Evolutionary conservation across 1,140 invertebrate genomes (phyloP).

Genomic region (Psilanteris sp.): DNA sequence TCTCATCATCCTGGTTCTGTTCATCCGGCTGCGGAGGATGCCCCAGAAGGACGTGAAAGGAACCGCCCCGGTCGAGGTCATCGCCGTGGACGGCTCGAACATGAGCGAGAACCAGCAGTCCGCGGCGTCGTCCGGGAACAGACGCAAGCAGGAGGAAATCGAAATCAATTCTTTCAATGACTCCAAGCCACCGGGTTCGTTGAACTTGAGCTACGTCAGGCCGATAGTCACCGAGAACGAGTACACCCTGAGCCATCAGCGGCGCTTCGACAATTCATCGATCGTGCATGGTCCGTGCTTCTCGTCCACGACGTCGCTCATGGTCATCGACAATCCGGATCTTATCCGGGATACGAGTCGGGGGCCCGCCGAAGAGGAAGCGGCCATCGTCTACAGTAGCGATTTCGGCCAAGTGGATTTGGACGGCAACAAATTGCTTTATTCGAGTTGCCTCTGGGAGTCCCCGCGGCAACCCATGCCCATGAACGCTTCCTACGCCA

Average conservation of each 20-base stretch:
- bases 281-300: conserved; percentile 79
- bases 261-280: conserved; percentile 60
- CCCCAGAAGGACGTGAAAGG: conserved; percentile 88
- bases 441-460: conserved; percentile 82
- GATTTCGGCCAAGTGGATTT: conserved; percentile 81
- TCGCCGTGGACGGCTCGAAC: conserved; percentile 75
- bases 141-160: conserved; percentile 72
- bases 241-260: conserved; percentile 61
- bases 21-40: conserved; percentile 85
- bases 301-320: conserved; percentile 85
- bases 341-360: conserved; percentile 87
- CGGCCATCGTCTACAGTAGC: conserved; percentile 61
- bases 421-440: conserved; percentile 88
- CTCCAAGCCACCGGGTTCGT: conserved; percentile 68
- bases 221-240: conserved; percentile 67
- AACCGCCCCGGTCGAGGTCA: conserved; percentile 85
- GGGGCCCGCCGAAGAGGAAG: conserved; percentile 72
- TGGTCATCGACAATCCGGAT: conserved; percentile 88
- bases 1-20: conserved; percentile 86
- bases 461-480: conserved; percentile 64
- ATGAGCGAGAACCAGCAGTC: conserved; percentile 53
- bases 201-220: conserved; percentile 70
- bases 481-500: conserved; percentile 82
- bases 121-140: conserved; percentile 63
- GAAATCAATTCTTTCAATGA: conserved; percentile 75